These are phyloP conservation scores for Procambarus clarkii DNA, from an alignment of 1,140 invertebrate species.

Conservation along the genomic window DNA sequence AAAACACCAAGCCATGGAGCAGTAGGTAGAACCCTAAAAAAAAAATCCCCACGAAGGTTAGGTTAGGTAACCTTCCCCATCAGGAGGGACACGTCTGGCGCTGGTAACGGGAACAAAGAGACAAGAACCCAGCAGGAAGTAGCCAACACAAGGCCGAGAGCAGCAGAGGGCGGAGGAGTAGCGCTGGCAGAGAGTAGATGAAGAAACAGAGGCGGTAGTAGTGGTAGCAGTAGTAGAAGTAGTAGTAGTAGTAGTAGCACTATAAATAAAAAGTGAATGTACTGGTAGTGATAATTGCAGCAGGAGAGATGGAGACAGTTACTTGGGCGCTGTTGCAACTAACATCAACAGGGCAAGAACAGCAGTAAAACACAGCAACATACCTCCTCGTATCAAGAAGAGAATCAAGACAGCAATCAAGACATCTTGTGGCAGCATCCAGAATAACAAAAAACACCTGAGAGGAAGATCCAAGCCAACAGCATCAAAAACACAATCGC, in stretches of 20 bases:
- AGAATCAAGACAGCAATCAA: too few species aligned
- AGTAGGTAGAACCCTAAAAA: neutral
- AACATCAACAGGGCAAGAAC: neutral
- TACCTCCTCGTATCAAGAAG: too few species aligned
- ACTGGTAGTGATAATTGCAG: neutral
- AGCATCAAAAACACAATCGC: too few species aligned
- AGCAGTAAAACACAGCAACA: neutral
- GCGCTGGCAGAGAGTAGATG: neutral
- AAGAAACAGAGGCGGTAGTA: neutral
- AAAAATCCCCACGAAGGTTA: too few species aligned
- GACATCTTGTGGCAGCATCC: too few species aligned
- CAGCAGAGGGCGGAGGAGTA: neutral
- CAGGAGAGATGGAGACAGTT: neutral
- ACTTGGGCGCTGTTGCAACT: neutral
- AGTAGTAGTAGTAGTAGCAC: neutral
- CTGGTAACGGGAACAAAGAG: neutral
- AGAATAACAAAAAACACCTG: too few species aligned
- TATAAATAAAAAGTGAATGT: neutral
- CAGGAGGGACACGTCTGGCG: neutral
- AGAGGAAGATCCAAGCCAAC: too few species aligned
- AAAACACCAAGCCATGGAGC: neutral
- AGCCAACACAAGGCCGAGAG: neutral
- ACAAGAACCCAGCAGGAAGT: too few species aligned
- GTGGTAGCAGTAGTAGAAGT: neutral
- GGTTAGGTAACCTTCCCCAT: too few species aligned